phyloP scores from a whole-genome alignment of 2,797 vertebrate species.

The Borostomias antarcticus region DNA sequence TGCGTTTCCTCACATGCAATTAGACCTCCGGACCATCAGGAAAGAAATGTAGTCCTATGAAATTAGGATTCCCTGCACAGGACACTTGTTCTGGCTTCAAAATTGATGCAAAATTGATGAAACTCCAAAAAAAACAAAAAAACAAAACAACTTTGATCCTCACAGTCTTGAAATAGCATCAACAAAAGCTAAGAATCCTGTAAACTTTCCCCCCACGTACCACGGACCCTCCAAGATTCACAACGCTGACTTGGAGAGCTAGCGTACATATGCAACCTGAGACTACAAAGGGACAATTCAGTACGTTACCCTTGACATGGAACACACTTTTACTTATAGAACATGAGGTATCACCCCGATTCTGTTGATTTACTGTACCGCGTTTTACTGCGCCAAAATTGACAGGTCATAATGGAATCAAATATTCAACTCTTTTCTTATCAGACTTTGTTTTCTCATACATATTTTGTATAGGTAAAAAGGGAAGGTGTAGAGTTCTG shows the following conservation, averaged over 20 bases:
- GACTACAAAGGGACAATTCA: slow-evolving; percentile 78
- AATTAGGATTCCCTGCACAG: slow-evolving; percentile 77
- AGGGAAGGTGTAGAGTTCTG: slow-evolving; percentile 82
- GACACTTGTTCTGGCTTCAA: slow-evolving; percentile 70
- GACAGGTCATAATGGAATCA: slow-evolving; percentile 33
- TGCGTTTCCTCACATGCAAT: slow-evolving; percentile 71
- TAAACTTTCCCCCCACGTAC: slow-evolving; percentile 84
- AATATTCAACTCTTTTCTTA: slow-evolving; percentile 52
- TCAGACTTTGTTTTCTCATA: background rate
- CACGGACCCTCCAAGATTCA: slow-evolving; percentile 72
- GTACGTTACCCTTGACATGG: slow-evolving; percentile 83
- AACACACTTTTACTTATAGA: slow-evolving; percentile 17
- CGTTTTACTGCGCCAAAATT: background rate
- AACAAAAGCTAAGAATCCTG: slow-evolving; percentile 81
- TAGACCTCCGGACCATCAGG: slow-evolving; percentile 77
- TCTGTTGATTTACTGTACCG: background rate
- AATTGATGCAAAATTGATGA: slow-evolving; percentile 86
- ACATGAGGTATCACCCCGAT: slow-evolving; percentile 25
- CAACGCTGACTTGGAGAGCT: slow-evolving; percentile 78
- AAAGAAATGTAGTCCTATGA: slow-evolving; percentile 72
- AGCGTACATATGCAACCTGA: slow-evolving; percentile 79
- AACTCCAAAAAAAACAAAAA: slow-evolving; percentile 62
- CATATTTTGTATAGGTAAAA: slow-evolving; percentile 79
- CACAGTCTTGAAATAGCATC: slow-evolving; percentile 79
- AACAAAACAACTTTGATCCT: slow-evolving; percentile 86